Evolutionary conservation across 2,797 vertebrate genomes (phyloP).

Genomic region (Typhlichthys eigenmanni): DNA sequence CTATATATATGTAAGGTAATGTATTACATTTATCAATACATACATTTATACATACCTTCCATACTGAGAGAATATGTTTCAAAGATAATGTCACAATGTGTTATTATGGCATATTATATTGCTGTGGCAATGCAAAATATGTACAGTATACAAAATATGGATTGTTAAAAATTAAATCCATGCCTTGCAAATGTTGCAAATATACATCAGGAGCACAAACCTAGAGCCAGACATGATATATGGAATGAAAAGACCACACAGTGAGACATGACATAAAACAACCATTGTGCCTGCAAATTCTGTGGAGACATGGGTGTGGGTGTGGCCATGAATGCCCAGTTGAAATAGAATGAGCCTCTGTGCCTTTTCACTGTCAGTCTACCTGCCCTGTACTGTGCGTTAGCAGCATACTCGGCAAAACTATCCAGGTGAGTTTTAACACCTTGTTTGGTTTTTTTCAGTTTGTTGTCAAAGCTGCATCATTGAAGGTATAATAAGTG

Average conservation of each 20-base stretch:
- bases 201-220: constrained; percentile 13
- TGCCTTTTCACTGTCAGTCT: constrained; percentile 13
- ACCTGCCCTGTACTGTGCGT: constrained; percentile 38
- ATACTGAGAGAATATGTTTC: neutral
- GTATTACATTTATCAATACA: too few relatives aligned
- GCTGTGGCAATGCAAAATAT: constrained; percentile 6
- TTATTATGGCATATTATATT: neutral
- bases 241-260: neutral
- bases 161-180: neutral
- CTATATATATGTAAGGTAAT: too few relatives aligned
- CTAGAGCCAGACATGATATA: neutral
- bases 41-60: neutral
- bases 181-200: constrained; percentile 7
- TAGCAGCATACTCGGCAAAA: neutral
- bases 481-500: too few relatives aligned
- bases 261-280: neutral
- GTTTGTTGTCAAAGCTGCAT: too few relatives aligned
- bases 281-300: neutral
- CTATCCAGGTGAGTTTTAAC: too few relatives aligned
- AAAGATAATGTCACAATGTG: too few relatives aligned
- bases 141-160: too few relatives aligned
- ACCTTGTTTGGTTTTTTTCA: too few relatives aligned
- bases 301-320: neutral
- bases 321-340: constrained; percentile 2
- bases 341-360: constrained; percentile 4